These are phyloP conservation scores for Sebastes baramenuke DNA, from an alignment of 2,797 vertebrate genomes.

Conservation along the genomic window DNA sequence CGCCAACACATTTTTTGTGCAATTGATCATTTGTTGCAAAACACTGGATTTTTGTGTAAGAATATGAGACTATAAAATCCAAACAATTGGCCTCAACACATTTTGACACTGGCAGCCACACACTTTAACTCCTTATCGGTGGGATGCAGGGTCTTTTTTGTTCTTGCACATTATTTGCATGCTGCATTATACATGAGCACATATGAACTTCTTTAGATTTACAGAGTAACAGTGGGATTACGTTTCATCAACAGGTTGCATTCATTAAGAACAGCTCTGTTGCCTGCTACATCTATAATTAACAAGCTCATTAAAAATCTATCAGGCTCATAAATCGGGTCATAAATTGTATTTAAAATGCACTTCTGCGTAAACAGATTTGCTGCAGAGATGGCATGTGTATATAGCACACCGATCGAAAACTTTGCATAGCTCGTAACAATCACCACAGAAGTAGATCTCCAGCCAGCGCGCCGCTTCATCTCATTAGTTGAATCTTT, in stretches of 20 bases:
- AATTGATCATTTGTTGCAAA: not conserved
- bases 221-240: not conserved
- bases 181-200: not conserved
- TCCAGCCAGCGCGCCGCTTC: not conserved
- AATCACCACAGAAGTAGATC: not conserved
- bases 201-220: not conserved
- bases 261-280: not conserved
- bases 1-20: not conserved
- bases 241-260: not conserved
- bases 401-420: not conserved
- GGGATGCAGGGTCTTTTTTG: not conserved
- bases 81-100: not conserved
- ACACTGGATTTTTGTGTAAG: not conserved
- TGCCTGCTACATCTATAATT: not conserved
- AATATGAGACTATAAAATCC: not conserved
- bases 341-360: not conserved
- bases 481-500: conserved; percentile 37
- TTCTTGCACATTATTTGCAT: not conserved
- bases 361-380: not conserved
- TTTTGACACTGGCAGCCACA: not conserved
- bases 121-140: not conserved
- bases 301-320: not conserved
- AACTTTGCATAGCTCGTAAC: not conserved
- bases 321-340: not conserved
- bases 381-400: not conserved